Evolutionary conservation across 2,113 vertebrate genomes (phyloP), one percentile per base, ranked within the genome.

Genomic region (Larimichthys crocea): DNA sequence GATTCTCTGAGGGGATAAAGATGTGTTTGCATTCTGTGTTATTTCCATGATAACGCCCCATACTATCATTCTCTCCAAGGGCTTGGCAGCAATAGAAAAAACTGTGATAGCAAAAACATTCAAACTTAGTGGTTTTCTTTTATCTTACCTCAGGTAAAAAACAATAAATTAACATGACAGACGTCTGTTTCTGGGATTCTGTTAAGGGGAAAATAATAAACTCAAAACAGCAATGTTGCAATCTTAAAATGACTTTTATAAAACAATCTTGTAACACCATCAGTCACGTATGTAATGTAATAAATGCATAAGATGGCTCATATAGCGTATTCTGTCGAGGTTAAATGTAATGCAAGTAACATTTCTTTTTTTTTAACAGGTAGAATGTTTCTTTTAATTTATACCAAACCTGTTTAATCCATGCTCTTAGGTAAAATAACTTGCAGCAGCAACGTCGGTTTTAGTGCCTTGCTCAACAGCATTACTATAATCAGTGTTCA

Each of bases 21-120:
- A 6, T 19, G 62, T 84, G 77, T 79, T 68, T 80, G 65, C 24
- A 77, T 84, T 86, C 62, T 84, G 78, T 59, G 84, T 72, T 76
- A 29, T 74, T 75, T 80, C 42, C 73, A 71, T 48, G 19, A 77
- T 68, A 59, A 82, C 67, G 69, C 59, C 19, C 52, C 0, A 79
- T 10, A 49, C 59, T 12, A 44, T 74, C 46, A 22, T 55, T 70
- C 59, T 44, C 17, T 83, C 53, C 26, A 35, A 40, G 20, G 31
- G 53, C 15, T 48, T 9, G n/a, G 52, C 3, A 78, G 26, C 3
- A 9, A 65, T 1, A 75, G 26, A 46, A 67, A 29, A 77, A 59
- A 14, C 17, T 15, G 0, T 4, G 4, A 46, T 15, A 3, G 10
- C 3, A 59, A 15, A 15, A 26, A 15, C 16, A 56, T 19, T 1